Conservation (phyloP, 1,140 invertebrate genomes). For the Euura saliciscinereae region DNA sequence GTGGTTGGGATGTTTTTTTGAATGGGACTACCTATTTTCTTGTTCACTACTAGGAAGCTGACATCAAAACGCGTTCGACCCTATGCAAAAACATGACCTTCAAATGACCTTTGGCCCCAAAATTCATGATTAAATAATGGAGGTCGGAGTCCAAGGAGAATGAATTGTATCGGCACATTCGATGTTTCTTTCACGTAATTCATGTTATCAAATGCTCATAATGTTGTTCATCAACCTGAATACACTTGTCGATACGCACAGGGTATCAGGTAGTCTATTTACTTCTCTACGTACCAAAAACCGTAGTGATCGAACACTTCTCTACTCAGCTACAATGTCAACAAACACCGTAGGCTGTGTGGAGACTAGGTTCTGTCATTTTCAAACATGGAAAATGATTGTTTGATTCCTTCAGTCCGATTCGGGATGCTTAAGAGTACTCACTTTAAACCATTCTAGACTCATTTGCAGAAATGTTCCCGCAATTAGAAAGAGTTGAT, state of each 20-base stretch:
- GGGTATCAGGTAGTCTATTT: neutral
- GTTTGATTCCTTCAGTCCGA: neutral
- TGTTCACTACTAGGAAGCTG: too few species aligned
- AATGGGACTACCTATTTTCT: too few species aligned
- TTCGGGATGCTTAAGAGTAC: neutral
- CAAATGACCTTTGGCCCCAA: too few species aligned
- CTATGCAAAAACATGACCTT: too few species aligned
- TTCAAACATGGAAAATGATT: neutral
- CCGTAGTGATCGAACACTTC: neutral
- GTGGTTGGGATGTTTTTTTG: too few species aligned
- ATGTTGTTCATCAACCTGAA: neutral
- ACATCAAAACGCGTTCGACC: too few species aligned
- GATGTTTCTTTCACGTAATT: too few species aligned
- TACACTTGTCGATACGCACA: neutral
- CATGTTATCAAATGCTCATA: too few species aligned
- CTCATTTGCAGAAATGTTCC: neutral
- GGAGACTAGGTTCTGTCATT: neutral
- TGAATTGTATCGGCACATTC: too few species aligned
- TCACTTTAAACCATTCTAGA: neutral
- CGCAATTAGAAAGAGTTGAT: conserved; percentile 5
- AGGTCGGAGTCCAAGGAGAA: neutral
- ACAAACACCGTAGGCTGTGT: neutral
- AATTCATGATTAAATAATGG: neutral
- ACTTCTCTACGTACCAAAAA: neutral
- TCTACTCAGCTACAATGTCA: neutral